Evolutionary conservation across 2,888 invertebrate species (phyloP).

Genomic region (Zelleria hepariella): DNA sequence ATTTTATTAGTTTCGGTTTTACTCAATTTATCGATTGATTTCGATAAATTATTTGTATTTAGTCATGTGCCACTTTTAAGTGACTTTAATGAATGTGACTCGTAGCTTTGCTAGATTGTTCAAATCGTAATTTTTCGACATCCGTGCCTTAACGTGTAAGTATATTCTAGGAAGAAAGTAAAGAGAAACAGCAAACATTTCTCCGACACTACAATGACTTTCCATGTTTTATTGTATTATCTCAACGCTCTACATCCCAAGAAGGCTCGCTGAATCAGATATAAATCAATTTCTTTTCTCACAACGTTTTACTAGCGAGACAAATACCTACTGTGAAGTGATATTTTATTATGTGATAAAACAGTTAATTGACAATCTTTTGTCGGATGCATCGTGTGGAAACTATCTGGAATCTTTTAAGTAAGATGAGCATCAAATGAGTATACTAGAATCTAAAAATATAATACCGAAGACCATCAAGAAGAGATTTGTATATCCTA

Average conservation of each 20-base stretch:
- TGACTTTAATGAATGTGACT: no score
- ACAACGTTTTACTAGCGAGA: background rate
- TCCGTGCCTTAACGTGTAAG: no score
- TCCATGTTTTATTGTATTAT: background rate
- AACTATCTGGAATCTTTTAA: constrained; percentile 8
- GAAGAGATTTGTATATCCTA: no score
- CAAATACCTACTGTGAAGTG: background rate
- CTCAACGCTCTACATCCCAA: background rate
- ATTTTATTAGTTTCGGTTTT: no score
- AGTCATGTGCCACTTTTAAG: no score
- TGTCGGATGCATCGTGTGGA: background rate
- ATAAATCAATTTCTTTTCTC: background rate
- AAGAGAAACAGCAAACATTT: background rate
- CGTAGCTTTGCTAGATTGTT: no score
- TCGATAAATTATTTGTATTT: no score
- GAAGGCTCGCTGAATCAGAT: background rate
- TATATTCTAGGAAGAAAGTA: background rate
- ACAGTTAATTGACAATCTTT: background rate
- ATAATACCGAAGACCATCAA: no score
- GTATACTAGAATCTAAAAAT: no score
- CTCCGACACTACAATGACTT: background rate
- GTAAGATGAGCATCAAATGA: no score
- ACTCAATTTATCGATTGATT: no score
- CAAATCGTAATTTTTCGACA: no score
- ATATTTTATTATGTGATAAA: background rate